Percentiles rank a stretch among this genome's conserved stretches.
These are phyloP conservation scores for Indri indri DNA, from an alignment of 2,113 vertebrate genomes.

Conservation along the genomic window DNA sequence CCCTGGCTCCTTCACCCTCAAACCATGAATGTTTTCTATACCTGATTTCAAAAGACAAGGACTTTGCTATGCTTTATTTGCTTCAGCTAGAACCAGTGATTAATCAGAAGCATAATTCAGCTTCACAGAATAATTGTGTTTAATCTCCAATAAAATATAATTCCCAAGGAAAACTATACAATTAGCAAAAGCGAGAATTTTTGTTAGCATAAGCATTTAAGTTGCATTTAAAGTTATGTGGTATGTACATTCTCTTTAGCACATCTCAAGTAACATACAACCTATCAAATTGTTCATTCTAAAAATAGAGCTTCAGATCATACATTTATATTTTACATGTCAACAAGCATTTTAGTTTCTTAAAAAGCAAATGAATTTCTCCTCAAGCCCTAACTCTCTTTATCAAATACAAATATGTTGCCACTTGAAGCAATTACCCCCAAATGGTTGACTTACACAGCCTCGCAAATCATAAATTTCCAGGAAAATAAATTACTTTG, in stretches of 20 bases:
- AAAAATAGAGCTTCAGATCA: background rate
- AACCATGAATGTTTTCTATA: background rate
- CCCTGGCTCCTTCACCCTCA: background rate
- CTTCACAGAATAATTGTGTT: background rate
- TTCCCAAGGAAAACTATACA: background rate
- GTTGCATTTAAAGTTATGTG: background rate
- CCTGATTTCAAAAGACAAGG: background rate
- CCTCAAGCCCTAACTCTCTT: background rate
- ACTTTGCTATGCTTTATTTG: background rate
- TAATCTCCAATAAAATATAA: background rate
- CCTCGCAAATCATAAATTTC: conserved; percentile 43
- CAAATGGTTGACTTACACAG: conserved; percentile 4
- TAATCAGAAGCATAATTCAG: background rate
- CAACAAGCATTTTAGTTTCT: background rate
- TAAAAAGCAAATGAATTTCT: conserved; percentile 33
- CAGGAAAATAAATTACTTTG: conserved; percentile 67
- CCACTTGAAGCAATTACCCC: conserved; percentile 28
- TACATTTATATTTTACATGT: background rate
- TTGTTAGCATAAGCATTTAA: background rate
- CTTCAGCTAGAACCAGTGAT: background rate
- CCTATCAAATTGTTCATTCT: background rate
- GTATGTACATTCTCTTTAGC: background rate
- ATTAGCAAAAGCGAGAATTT: background rate
- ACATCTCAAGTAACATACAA: background rate
- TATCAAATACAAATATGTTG: background rate